These are phyloP conservation scores for Malurus elegans DNA, from an alignment of 2,113 vertebrate species.

Conservation along the genomic window DNA sequence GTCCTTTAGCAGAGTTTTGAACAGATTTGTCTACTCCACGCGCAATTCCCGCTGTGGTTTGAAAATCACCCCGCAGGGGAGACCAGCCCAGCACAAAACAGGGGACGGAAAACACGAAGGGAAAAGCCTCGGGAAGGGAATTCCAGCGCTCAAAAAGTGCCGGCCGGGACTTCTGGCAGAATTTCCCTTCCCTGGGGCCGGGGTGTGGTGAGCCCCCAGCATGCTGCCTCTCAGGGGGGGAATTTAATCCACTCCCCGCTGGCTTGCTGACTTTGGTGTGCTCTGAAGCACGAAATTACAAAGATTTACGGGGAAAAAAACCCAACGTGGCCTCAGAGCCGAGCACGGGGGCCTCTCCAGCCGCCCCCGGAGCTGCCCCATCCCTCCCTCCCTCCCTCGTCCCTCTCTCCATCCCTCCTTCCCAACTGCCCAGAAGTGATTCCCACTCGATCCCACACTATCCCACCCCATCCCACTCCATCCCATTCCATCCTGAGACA, in stretches of 20 bases:
- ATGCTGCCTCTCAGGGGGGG: conserved; percentile 47
- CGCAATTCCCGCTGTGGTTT: rapidly evolving
- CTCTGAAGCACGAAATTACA: conserved; percentile 76
- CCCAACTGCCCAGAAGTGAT: not conserved
- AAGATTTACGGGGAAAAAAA: conserved; percentile 60
- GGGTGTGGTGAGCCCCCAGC: too few relatives aligned
- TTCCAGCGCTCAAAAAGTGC: not conserved
- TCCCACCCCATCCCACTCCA: not conserved
- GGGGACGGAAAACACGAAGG: rapidly evolving
- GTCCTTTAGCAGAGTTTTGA: not conserved
- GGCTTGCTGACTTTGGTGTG: conserved; percentile 70
- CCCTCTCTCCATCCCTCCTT: not conserved
- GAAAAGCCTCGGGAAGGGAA: rapidly evolving
- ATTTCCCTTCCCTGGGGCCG: not conserved
- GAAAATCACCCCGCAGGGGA: not conserved
- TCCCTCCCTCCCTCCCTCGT: not conserved
- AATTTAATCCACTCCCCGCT: conserved; percentile 66
- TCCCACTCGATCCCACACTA: not conserved
- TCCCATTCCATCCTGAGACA: too few relatives aligned
- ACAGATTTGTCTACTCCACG: rapidly evolving
- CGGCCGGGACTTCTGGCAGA: not conserved
- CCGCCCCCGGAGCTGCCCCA: not conserved
- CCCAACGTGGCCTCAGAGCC: not conserved
- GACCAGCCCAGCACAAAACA: not conserved
- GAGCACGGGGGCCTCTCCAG: not conserved